phyloP scores from a whole-genome alignment of 2,797 vertebrate genomes.

The Sebastolobus alascanus region DNA sequence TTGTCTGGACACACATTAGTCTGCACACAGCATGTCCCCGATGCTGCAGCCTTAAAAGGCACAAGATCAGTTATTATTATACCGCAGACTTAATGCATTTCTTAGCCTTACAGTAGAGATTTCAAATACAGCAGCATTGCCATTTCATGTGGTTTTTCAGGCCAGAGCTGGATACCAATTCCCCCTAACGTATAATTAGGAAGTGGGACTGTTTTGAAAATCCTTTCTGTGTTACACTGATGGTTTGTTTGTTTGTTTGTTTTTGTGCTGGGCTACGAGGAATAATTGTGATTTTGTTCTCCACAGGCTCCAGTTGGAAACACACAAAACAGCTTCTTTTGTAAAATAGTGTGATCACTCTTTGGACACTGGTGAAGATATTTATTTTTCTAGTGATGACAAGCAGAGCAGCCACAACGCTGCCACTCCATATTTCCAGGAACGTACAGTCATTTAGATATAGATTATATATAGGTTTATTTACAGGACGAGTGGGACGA shows the following conservation, averaged over 20 bases:
- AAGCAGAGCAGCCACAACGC: constrained; percentile 83
- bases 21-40: constrained; percentile 43
- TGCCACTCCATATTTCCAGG: constrained; percentile 85
- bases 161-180: background rate
- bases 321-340: constrained; percentile 85
- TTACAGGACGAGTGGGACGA: constrained; percentile 76
- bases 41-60: constrained; percentile 41
- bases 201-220: constrained; percentile 23
- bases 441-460: constrained; percentile 81
- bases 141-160: constrained; percentile 30
- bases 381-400: constrained; percentile 98
- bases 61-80: constrained; percentile 40
- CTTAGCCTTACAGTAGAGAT: background rate
- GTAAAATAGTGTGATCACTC: constrained; percentile 89
- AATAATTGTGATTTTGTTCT: constrained; percentile 73
- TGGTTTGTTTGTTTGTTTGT: background rate
- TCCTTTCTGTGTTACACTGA: background rate
- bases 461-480: constrained; percentile 81
- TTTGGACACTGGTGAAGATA: constrained; percentile 92
- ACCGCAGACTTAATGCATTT: constrained; percentile 30
- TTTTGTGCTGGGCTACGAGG: constrained; percentile 15
- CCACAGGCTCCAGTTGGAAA: constrained; percentile 93
- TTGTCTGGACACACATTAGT: constrained; percentile 75
- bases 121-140: background rate
- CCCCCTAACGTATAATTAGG: background rate